Evolutionary conservation across 1,140 invertebrate genomes (phyloP).

Genomic region (Euwallacea similis): DNA sequence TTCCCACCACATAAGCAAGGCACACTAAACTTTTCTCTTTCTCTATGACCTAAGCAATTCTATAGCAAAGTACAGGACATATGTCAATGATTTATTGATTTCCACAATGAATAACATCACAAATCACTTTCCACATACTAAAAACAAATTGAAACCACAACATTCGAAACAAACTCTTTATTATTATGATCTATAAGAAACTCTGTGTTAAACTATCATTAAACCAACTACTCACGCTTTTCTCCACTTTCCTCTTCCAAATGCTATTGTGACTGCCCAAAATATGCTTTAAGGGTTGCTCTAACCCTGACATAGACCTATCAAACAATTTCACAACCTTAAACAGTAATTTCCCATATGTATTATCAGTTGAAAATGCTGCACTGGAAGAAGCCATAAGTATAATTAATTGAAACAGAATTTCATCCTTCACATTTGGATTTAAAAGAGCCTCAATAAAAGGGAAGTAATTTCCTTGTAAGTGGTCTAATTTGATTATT

Average conservation of each 20-base stretch:
- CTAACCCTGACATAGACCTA: constrained; percentile 13
- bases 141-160: neutral
- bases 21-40: no score
- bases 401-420: constrained; percentile 29
- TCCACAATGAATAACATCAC: no score
- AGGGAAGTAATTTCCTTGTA: constrained; percentile 16
- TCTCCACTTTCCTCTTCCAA: constrained; percentile 41
- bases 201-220: constrained; percentile 39
- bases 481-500: neutral
- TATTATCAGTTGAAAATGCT: constrained; percentile 33
- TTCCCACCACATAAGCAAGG: no score
- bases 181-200: constrained; percentile 31
- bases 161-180: constrained; percentile 1
- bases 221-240: constrained; percentile 24
- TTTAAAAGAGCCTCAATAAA: constrained; percentile 34
- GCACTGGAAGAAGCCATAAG: constrained; percentile 29
- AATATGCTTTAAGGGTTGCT: constrained; percentile 38
- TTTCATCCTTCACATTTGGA: constrained; percentile 23
- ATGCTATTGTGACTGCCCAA: constrained; percentile 36
- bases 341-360: constrained; percentile 40
- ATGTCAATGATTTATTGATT: no score
- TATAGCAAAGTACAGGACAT: no score
- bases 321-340: constrained; percentile 31
- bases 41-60: neutral
- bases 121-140: neutral